phyloP scores from a whole-genome alignment of 1,140 invertebrate species.

The Drosophila burlai region DNA sequence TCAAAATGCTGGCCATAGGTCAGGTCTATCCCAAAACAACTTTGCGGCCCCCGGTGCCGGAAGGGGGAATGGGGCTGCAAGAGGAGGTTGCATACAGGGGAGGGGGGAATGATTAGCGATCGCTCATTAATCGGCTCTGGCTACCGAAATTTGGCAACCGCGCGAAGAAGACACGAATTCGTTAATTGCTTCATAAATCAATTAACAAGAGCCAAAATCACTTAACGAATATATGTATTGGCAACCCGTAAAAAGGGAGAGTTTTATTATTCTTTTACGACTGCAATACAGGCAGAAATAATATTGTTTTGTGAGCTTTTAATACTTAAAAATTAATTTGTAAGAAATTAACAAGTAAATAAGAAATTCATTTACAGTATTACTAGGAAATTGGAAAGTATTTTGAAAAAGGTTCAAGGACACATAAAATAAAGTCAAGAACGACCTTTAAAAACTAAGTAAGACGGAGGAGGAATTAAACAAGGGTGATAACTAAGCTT shows the following conservation, averaged over 20 bases:
- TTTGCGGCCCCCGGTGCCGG: background rate
- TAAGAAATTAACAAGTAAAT: background rate
- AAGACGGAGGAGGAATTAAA: background rate
- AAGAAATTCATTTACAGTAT: no score
- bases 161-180: conserved; percentile 25
- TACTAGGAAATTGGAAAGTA: background rate
- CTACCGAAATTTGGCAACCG: conserved; percentile 54
- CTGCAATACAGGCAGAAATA: no score
- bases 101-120: conserved; percentile 49
- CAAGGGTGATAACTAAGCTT: background rate
- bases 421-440: background rate
- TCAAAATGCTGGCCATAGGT: conserved; percentile 47
- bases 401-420: background rate
- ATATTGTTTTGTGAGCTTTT: background rate
- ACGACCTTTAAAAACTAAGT: no score
- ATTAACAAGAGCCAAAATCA: conserved; percentile 21
- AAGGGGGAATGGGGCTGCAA: background rate
- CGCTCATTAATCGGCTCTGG: conserved; percentile 59
- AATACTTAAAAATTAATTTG: background rate
- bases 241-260: conserved; percentile 14
- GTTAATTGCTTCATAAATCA: conserved; percentile 43
- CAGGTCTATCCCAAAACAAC: conserved; percentile 30
- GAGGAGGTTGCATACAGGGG: no score
- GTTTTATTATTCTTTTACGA: conserved; percentile 25
- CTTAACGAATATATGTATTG: conserved; percentile 1